Evolutionary conservation across 1,140 invertebrate genomes (phyloP).

Genomic region (Hylaeus volcanicus): DNA sequence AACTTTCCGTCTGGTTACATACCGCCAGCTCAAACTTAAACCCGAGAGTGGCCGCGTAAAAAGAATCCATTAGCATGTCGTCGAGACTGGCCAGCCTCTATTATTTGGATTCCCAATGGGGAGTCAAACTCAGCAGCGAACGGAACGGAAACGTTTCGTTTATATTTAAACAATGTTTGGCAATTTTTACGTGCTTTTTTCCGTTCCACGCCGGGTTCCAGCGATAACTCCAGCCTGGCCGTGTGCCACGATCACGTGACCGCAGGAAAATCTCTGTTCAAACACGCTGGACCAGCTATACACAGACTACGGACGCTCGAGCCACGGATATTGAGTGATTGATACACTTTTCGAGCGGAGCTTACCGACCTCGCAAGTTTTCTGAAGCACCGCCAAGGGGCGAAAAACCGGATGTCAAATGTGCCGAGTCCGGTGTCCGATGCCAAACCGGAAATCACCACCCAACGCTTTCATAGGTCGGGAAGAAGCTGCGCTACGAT

Average conservation of each 20-base stretch:
- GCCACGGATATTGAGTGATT: constrained; percentile 73
- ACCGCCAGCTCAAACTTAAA: background rate
- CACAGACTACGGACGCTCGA: constrained; percentile 58
- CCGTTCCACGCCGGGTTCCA: constrained; percentile 1
- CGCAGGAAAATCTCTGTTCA: constrained; percentile 65
- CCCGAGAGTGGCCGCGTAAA: background rate
- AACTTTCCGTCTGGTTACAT: background rate
- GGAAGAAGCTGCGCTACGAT: constrained; percentile 41
- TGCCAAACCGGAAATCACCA: constrained; percentile 75
- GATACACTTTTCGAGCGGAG: constrained; percentile 74
- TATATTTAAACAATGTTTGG: constrained; percentile 17
- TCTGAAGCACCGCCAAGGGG: constrained; percentile 73
- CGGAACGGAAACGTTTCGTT: background rate
- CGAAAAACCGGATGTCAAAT: constrained; percentile 63
- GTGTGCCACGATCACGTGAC: constrained; percentile 67
- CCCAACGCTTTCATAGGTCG: constrained; percentile 35
- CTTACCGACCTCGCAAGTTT: constrained; percentile 73
- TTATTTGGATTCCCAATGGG: background rate
- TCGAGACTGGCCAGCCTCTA: background rate
- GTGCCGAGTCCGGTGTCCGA: constrained; percentile 54
- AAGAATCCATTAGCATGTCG: constrained; percentile 5
- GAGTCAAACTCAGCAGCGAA: background rate
- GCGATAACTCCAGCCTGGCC: constrained; percentile 60
- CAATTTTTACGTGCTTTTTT: background rate
- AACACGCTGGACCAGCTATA: constrained; percentile 58